Conservation (phyloP, 1,140 invertebrate species). For the Amphibalanus amphitrite region DNA sequence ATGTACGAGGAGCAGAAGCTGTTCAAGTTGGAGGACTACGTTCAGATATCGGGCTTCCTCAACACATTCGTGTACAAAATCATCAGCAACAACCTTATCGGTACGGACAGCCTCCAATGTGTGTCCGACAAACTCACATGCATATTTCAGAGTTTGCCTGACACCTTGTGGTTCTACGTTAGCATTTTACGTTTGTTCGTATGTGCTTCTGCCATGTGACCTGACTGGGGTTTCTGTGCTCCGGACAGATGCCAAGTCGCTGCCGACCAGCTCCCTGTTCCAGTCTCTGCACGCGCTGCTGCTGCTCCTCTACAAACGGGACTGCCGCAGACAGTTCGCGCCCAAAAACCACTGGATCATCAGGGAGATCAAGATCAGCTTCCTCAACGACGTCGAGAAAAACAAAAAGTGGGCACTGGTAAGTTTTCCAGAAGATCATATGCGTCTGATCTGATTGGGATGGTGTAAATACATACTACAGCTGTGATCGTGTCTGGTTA, state of each 20-base stretch:
- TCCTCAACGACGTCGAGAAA: background rate
- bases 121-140: too few species aligned
- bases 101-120: too few species aligned
- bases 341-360: slow-evolving; percentile 74
- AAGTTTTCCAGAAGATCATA: too few species aligned
- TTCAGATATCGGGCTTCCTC: slow-evolving; percentile 75
- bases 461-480: too few species aligned
- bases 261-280: slow-evolving; percentile 58
- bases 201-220: too few species aligned
- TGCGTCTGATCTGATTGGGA: too few species aligned
- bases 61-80: slow-evolving; percentile 81
- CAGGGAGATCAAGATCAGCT: slow-evolving; percentile 52
- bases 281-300: slow-evolving; percentile 69
- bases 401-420: background rate
- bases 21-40: slow-evolving; percentile 71
- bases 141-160: too few species aligned
- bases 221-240: too few species aligned
- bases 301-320: slow-evolving; percentile 78
- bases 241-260: slow-evolving; percentile 52
- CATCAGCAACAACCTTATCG: slow-evolving; percentile 18
- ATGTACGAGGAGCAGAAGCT: slow-evolving; percentile 94
- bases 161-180: too few species aligned
- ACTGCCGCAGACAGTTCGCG: slow-evolving; percentile 75
- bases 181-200: too few species aligned
- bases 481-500: too few species aligned